These are phyloP conservation scores for Atta cephalotes DNA, from an alignment of 1,140 invertebrate genomes.

Conservation along the genomic window DNA sequence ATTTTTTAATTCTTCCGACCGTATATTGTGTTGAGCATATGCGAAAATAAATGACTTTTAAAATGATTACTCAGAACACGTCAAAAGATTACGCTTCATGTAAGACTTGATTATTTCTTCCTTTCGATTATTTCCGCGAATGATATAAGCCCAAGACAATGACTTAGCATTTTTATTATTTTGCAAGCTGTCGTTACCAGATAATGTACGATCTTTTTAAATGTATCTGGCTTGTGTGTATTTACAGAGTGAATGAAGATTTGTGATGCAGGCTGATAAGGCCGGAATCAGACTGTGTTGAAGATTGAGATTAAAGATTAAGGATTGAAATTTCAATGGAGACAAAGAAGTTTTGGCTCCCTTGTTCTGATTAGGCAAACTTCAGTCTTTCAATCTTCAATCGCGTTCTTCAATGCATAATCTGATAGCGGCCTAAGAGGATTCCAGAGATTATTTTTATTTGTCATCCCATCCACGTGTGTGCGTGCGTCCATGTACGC, in stretches of 20 bases:
- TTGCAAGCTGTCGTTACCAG: background rate
- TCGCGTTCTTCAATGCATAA: no score
- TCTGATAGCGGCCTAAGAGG: no score
- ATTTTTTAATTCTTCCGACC: background rate
- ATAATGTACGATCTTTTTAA: background rate
- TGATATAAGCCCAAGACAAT: background rate
- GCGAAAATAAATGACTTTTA: background rate
- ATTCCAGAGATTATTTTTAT: background rate
- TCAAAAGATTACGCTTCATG: background rate
- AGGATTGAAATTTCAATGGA: no score
- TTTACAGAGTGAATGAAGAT: no score
- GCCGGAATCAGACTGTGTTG: no score
- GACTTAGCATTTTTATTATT: background rate
- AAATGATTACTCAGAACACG: background rate
- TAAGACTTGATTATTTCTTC: background rate
- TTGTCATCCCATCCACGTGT: background rate
- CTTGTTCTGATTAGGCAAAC: no score
- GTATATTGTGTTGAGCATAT: background rate
- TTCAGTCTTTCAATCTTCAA: no score
- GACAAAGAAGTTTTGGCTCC: no score
- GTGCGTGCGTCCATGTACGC: no score
- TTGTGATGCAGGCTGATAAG: no score
- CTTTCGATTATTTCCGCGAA: background rate
- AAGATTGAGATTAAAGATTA: no score
- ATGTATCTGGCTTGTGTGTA: background rate